These are phyloP conservation scores for Drosophila rellima DNA, from an alignment of 2,888 invertebrate species.

Conservation along the genomic window DNA sequence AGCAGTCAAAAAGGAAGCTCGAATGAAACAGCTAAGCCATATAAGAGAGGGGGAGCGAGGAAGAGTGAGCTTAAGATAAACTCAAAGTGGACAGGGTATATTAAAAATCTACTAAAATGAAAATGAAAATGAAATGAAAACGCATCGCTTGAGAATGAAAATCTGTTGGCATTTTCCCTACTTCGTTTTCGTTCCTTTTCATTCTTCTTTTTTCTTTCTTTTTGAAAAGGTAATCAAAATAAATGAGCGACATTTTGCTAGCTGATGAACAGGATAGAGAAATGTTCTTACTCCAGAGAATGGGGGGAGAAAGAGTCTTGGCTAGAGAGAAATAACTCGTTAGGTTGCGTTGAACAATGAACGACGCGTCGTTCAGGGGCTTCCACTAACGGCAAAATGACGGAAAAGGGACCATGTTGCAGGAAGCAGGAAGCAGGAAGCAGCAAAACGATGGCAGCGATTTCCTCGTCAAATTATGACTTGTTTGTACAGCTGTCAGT, in stretches of 20 bases:
- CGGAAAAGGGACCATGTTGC: constrained; percentile 56
- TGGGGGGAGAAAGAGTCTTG: neutral
- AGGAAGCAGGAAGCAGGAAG: constrained; percentile 62
- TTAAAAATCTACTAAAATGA: constrained; percentile 49
- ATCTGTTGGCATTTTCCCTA: constrained; percentile 61
- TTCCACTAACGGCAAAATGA: constrained; percentile 50
- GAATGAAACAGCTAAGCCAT: constrained; percentile 18
- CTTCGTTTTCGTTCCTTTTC: neutral
- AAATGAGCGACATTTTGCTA: constrained; percentile 77
- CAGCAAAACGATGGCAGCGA: constrained; percentile 60
- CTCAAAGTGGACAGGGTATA: constrained; percentile 55
- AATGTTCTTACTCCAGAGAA: constrained; percentile 22
- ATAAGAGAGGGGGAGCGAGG: neutral
- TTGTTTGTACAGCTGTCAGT: constrained; percentile 78
- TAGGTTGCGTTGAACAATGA: constrained; percentile 55
- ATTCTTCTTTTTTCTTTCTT: constrained; percentile 12
- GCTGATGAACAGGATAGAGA: constrained; percentile 67
- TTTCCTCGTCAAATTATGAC: constrained; percentile 76
- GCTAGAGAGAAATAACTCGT: constrained; percentile 68
- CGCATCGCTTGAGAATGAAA: constrained; percentile 45
- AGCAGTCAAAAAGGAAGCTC: neutral
- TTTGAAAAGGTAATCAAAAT: constrained; percentile 76
- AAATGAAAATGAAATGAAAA: constrained; percentile 51
- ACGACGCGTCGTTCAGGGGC: constrained; percentile 44
- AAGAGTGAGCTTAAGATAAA: constrained; percentile 30